These are phyloP conservation scores for Enteromius fasciolatus DNA, from an alignment of 2,797 vertebrate species.

Conservation along the genomic window DNA sequence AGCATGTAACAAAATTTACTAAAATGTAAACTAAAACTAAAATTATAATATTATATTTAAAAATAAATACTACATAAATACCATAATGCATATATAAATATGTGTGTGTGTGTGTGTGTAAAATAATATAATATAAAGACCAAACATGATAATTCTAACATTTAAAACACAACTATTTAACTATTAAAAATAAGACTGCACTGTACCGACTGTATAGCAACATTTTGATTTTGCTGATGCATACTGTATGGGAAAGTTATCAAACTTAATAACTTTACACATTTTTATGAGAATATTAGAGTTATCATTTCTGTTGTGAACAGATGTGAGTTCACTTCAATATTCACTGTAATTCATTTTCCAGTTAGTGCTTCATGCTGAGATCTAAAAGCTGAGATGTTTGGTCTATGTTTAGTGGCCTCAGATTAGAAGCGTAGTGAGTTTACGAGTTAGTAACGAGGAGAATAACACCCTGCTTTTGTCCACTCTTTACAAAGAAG, in stretches of 20 bases:
- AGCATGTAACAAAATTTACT: neutral
- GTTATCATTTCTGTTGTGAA: neutral
- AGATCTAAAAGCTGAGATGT: conserved; percentile 9
- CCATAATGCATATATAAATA: neutral
- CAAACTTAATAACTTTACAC: too few species aligned
- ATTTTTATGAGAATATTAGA: neutral
- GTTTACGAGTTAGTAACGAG: conserved; percentile 32
- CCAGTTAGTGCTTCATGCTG: neutral
- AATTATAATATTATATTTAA: neutral
- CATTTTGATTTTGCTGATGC: too few species aligned
- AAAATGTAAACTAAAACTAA: neutral
- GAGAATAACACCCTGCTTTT: conserved; percentile 39
- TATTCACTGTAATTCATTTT: conserved; percentile 26
- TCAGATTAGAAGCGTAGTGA: conserved; percentile 18
- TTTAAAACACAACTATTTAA: too few species aligned
- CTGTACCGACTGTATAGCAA: too few species aligned
- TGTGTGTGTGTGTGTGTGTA: too few species aligned
- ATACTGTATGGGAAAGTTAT: neutral
- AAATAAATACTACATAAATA: neutral
- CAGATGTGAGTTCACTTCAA: neutral
- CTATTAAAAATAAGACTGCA: too few species aligned
- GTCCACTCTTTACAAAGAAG: conserved; percentile 45
- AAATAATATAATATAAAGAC: neutral
- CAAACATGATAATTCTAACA: too few species aligned
- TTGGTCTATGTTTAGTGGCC: conserved; percentile 25